Percentiles rank a stretch among this genome's conserved stretches.
These are phyloP conservation scores for Ambastaia sidthimunki DNA, from an alignment of 2,797 vertebrate genomes.

Conservation along the genomic window DNA sequence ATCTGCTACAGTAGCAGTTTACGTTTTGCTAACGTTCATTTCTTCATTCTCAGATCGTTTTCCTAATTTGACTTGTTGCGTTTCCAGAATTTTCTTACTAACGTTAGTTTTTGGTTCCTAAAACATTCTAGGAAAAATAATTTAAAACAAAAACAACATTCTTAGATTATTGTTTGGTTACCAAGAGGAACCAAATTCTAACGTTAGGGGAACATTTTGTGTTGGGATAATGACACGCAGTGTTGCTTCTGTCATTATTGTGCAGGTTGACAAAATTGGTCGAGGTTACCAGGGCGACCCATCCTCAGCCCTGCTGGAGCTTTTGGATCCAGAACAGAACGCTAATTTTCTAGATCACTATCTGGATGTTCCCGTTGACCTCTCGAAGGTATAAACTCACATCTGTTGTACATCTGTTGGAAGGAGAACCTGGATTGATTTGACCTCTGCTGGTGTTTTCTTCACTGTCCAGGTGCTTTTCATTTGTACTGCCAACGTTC, in stretches of 20 bases:
- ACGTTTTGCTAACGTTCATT: no score
- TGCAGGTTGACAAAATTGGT: conserved; percentile 96
- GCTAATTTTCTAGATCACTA: conserved; percentile 97
- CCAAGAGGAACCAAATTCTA: no score
- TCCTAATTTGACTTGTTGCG: no score
- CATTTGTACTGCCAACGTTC: conserved; percentile 96
- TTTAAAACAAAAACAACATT: no score
- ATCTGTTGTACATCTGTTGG: not conserved
- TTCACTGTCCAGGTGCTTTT: conserved; percentile 84
- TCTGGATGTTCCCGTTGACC: conserved; percentile 94
- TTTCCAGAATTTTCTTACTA: no score
- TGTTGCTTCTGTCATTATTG: not conserved
- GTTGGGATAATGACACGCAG: no score
- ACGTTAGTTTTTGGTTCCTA: no score
- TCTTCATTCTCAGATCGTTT: no score
- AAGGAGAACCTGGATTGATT: not conserved
- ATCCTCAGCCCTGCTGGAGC: conserved; percentile 91
- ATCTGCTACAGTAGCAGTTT: no score
- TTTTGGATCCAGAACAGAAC: conserved; percentile 96
- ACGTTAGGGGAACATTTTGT: no score
- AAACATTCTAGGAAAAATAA: no score
- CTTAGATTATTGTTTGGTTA: no score
- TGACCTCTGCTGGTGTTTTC: not conserved
- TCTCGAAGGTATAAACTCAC: conserved; percentile 86
- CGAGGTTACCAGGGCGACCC: conserved; percentile 97